Conservation (phyloP, 2,888 invertebrate genomes). For the Fragum sueziense region DNA sequence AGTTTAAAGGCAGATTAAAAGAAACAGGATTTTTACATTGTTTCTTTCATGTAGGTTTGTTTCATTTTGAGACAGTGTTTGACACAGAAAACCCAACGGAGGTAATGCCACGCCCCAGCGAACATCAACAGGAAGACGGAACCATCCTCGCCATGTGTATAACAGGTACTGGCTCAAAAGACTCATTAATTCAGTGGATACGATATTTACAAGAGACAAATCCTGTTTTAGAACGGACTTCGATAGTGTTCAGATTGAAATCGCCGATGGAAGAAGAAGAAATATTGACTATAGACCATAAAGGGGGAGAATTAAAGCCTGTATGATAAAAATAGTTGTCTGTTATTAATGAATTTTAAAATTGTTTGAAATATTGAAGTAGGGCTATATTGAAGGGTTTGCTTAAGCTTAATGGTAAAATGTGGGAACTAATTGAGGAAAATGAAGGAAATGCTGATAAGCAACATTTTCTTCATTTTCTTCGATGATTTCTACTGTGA, state of each 20-base stretch:
- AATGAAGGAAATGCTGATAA: neutral
- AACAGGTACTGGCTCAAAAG: slow-evolving; percentile 92
- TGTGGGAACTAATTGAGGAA: neutral
- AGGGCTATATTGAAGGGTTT: neutral
- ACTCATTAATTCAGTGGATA: slow-evolving; percentile 91
- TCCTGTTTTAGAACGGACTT: slow-evolving; percentile 88
- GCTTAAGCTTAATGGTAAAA: neutral
- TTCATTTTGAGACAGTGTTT: slow-evolving; percentile 68
- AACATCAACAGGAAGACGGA: slow-evolving; percentile 97
- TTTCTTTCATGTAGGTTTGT: slow-evolving; percentile 64
- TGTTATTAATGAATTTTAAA: neutral
- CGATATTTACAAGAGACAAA: slow-evolving; percentile 88
- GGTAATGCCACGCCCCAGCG: slow-evolving; percentile 85
- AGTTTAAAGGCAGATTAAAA: neutral
- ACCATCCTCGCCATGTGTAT: slow-evolving; percentile 93
- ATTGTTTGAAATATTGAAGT: neutral
- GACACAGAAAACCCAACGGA: slow-evolving; percentile 67
- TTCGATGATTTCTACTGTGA: neutral
- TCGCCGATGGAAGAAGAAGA: slow-evolving; percentile 27
- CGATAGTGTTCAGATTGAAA: slow-evolving; percentile 91
- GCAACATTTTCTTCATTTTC: neutral
- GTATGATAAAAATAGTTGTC: neutral
- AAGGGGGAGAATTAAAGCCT: slow-evolving; percentile 3
- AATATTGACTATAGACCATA: slow-evolving; percentile 1
- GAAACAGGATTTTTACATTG: neutral